Base-by-base conservation (phyloP, 2,888 invertebrate genomes). In the Osmoderma eremita region DNA sequence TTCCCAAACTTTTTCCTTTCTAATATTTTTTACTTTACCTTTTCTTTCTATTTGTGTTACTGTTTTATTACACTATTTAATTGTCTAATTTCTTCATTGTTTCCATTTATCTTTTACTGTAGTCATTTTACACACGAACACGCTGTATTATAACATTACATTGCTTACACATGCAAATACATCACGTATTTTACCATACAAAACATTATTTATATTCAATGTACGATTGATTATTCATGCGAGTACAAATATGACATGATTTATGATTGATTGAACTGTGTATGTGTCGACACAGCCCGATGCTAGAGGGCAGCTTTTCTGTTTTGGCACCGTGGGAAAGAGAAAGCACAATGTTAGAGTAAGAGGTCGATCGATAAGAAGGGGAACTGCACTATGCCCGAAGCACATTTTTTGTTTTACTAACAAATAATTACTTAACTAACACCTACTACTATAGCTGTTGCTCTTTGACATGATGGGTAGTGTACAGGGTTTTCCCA, bases 1-100 rank as follows among this genome's bases (percentile, higher is more conserved):
- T 42, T 13, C 20, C 22, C n/a, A 50, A 17, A 61, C 39, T 20
- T 71, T 65, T 72, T 56, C 53, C 67, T 67, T 58, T 56, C n/a
- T n/a, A n/a, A n/a, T n/a, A n/a, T 48, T 42, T 63, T 64, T 58
- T 38, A 24, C 54, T 69, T 36, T 53, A 36, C 15, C 18, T 36
- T 48, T 48, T 6, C 17, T 41, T 61, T 42, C 62, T 24, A 10
- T 12, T 54, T 64, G 36, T 18, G 38, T 36, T 18, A 18, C 42
- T n/a, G 22, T 38, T 42, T 30, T 30, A 30, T 30, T 5, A 30
- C 30, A 30, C 30, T 30, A 1, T 50, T 24, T 50, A 39, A 45
- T 17, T 48, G 45, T 30, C 10, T 36, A 30, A 48, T 48, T 61
- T 36, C 18, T 45, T 45, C 36, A 30, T 42, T 61, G 61, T 30